Conservation (phyloP, 2,797 vertebrate genomes). For the Bryconaethiops microstoma region DNA sequence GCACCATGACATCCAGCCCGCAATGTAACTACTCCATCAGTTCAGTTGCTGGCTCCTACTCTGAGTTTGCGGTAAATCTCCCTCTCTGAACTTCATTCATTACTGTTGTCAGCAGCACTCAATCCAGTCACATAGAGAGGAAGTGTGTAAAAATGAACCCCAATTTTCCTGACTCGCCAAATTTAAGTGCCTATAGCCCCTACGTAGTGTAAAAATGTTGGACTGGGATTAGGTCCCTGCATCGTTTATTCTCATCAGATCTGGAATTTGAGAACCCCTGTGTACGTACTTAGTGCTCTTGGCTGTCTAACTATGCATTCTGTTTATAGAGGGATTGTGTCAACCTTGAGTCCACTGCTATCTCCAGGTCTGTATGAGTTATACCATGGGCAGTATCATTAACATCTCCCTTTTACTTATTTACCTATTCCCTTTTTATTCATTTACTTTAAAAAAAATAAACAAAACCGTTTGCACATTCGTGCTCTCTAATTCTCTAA, state of each 20-base stretch:
- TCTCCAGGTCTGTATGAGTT: slow-evolving; percentile 59
- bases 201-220: not conserved
- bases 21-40: slow-evolving; percentile 87
- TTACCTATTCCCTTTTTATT: not conserved
- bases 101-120: slow-evolving; percentile 57
- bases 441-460: not conserved
- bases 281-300: not conserved
- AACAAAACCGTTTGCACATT: not conserved
- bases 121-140: slow-evolving; percentile 50
- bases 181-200: not conserved
- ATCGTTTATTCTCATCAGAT: no score
- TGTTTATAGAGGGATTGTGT: slow-evolving; percentile 63
- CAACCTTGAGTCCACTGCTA: slow-evolving; percentile 56
- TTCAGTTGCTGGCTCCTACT: slow-evolving; percentile 91
- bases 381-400: slow-evolving; percentile 17
- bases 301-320: slow-evolving; percentile 42
- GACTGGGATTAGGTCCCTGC: not conserved
- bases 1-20: slow-evolving; percentile 76
- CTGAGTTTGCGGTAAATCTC: slow-evolving; percentile 93
- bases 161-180: no score
- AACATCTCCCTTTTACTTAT: slow-evolving; percentile 20
- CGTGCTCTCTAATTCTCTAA: not conserved
- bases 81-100: not conserved
- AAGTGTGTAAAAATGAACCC: no score
- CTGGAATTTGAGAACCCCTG: no score